Conservation (phyloP, 2,888 invertebrate genomes). For the Isoperla grammatica region DNA sequence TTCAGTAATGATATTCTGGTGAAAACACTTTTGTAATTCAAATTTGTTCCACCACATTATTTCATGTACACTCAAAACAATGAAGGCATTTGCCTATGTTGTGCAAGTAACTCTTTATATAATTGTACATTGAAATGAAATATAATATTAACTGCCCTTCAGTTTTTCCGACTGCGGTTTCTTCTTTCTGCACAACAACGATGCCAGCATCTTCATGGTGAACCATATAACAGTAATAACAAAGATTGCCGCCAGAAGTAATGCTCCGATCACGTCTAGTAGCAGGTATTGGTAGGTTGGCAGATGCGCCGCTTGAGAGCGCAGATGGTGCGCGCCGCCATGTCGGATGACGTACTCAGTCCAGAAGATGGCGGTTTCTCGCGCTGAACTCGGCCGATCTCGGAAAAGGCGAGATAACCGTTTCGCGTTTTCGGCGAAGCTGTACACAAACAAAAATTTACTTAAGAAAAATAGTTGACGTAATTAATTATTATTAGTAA, state of each 20-base stretch:
- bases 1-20: too few species aligned
- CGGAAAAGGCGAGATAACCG: slow-evolving; percentile 49
- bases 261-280: slow-evolving; percentile 25
- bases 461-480: too few species aligned
- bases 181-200: neutral
- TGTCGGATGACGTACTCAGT: slow-evolving; percentile 57
- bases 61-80: too few species aligned
- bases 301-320: slow-evolving; percentile 49
- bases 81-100: too few species aligned
- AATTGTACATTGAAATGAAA: too few species aligned
- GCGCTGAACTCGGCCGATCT: slow-evolving; percentile 52
- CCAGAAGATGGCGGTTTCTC: slow-evolving; percentile 59
- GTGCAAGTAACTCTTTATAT: too few species aligned
- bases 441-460: too few species aligned
- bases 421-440: slow-evolving; percentile 50
- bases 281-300: slow-evolving; percentile 46
- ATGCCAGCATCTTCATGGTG: neutral
- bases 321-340: slow-evolving; percentile 50
- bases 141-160: too few species aligned
- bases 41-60: too few species aligned
- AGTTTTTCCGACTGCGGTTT: neutral
- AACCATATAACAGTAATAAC: neutral
- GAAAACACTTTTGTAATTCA: too few species aligned
- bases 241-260: slow-evolving; percentile 3
- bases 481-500: too few species aligned